Base-by-base conservation (phyloP, 2,797 vertebrate species). In the Microctenopoma lineatum region DNA sequence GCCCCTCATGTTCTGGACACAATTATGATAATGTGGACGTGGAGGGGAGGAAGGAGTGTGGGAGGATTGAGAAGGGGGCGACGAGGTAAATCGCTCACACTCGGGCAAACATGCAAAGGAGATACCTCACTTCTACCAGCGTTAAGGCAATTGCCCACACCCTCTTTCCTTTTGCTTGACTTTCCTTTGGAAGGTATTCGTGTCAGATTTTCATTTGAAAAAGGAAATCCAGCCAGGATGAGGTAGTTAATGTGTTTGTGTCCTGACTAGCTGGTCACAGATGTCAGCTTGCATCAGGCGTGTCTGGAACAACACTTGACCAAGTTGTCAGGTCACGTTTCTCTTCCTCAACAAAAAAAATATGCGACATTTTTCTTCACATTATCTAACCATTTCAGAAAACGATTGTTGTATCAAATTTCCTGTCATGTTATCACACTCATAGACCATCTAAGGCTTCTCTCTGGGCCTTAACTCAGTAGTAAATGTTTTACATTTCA, bases 1-100 rank as follows among this genome's bases (percentile, higher is more conserved):
- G 96, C 96, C 96, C 94, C 97, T 98, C 97, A 98, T 97, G 97
- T 99, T 96, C 96, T 94, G 94, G 95, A 98, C 95, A 97, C 97
- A 98, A 99, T 99, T 98, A 98, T 97, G 96, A 97, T 97, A 98
- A 98, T 97, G 95, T 92, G 92, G 92, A 85, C 21, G 75, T 75
- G 83, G 79, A 79, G 65, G 69, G 68, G 71, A 68, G 58, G 78
- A 84, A 79, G 75, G 83, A 80, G 73, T 70, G 50, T 75, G 64
- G 77, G 66, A 79, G 75, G 73, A 71, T 34, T 70, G 73, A 65
- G 73, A 70, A 78, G 50, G 66, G 75, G 85, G 59, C 26, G 70
- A 84, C 74, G 87, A 83, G 80, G 83, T 83, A 90, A 90, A 90
- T 84, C 73, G 78, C 87, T 91, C 72, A 66, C n/a, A 75, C 86